A percentile compares a stretch with the other conserved stretches of the same genome.
phyloP scores from a whole-genome alignment of 2,888 invertebrate species.

The Calliopum simillimum region DNA sequence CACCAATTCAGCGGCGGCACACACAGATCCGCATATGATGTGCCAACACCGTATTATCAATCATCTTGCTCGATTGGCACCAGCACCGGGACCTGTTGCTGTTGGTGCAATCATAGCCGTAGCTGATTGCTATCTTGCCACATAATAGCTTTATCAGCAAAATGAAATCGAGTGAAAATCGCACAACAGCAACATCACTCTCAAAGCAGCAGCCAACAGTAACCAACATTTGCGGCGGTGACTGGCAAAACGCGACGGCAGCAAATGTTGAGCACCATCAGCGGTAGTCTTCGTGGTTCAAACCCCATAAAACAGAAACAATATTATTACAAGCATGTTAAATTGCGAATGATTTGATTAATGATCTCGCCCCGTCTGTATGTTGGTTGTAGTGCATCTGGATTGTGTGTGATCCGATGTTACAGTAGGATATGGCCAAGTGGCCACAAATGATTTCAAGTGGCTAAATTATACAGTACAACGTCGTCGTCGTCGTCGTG shows the following conservation, averaged over 20 bases:
- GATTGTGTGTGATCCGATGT: slow-evolving; percentile 12
- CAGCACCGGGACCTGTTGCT: neutral
- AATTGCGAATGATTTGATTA: slow-evolving; percentile 57
- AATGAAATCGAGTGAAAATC: slow-evolving; percentile 50
- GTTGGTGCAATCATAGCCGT: neutral
- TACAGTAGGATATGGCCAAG: slow-evolving; percentile 49
- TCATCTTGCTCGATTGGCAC: slow-evolving; percentile 34
- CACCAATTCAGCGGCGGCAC: too few relatives aligned
- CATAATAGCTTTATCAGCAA: slow-evolving; percentile 63
- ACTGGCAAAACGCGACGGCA: slow-evolving; percentile 10
- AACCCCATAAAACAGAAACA: slow-evolving; percentile 24
- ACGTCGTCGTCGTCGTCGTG: slow-evolving; percentile 8
- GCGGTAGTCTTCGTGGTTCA: slow-evolving; percentile 12
- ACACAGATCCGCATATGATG: neutral
- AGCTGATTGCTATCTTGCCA: slow-evolving; percentile 48
- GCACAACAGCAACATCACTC: slow-evolving; percentile 27
- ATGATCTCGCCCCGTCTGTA: slow-evolving; percentile 52
- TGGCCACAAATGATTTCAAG: slow-evolving; percentile 47
- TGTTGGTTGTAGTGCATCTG: neutral
- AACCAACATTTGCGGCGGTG: slow-evolving; percentile 27
- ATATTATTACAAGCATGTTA: slow-evolving; percentile 43
- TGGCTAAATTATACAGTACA: slow-evolving; percentile 55
- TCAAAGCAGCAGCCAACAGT: slow-evolving; percentile 27
- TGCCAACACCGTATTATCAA: slow-evolving; percentile 37
- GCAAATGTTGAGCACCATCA: too few relatives aligned